Base-by-base conservation (phyloP, 2,888 invertebrate species). In the Cheilosia vulpina region DNA sequence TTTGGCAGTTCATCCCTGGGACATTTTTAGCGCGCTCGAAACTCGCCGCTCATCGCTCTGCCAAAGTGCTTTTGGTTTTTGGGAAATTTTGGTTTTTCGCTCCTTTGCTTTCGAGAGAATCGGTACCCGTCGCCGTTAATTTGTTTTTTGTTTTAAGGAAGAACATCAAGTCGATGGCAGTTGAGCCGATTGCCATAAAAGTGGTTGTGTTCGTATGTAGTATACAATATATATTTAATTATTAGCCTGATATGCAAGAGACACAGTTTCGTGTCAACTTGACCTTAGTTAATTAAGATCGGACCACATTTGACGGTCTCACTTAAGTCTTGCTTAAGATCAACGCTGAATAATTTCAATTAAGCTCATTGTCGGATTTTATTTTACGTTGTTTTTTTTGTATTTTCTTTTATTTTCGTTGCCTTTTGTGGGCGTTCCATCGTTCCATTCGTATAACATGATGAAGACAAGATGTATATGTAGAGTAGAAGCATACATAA, bases 231-330 rank as follows among this genome's bases (percentile, higher is more conserved):
- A 55, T 63, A 75, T 55, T 80, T 63, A 68, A 69, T 80, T 75
- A 63, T 43, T 41, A 52, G 52, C 41, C 52, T 58, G 41, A 41
- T 66, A 60, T 53, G 45, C 58, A 38, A 73, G 57, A 57, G 41
- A 19, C 68, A 76, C 66, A 76, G 52, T 76, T 68, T 76, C 71
- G 71, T 82, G 76, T 71, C 65, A 82, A 76, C 71, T 82, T 82
- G 82, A 82, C 76, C 82, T 82, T 82, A 62, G 72, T 77, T 77
- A 82, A 82, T 82, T 82, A 82, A 82, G 82, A 77, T 62, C 77
- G 72, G 72, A 41, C 77, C 77, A 82, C 71, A 66, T 66, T 66
- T 77, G 55, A 68, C 55, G 60, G 76, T 53, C 55, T 68, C 66
- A 76, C 43, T 76, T 68, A 68, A 82, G 71, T 72, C 66, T 66